Conservation (phyloP, 1,140 invertebrate genomes). For the Lepidurus packardi region DNA sequence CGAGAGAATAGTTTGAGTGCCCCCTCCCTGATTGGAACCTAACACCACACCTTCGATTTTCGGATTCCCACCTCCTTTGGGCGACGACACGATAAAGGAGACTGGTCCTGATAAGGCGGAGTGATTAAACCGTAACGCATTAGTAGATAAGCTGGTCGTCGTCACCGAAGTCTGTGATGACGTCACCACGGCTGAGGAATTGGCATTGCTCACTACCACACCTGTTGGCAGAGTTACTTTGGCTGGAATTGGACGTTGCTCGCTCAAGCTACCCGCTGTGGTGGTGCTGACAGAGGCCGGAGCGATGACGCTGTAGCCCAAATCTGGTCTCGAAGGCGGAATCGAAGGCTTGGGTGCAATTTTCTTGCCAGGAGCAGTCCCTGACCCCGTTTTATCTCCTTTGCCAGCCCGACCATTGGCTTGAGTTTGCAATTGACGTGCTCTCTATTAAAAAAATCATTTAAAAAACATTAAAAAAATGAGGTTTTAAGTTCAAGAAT, state of each 20-base stretch:
- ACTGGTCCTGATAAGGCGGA: constrained; percentile 20
- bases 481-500: not conserved
- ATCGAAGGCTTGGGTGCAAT: not conserved
- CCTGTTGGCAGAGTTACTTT: constrained; percentile 11
- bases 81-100: not conserved
- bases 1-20: not conserved
- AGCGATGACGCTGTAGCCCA: constrained; percentile 28
- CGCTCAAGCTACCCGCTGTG: not conserved
- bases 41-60: constrained; percentile 9
- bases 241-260: not conserved
- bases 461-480: not conserved
- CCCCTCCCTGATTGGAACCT: not conserved
- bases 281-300: not conserved
- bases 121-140: not conserved
- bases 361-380: not conserved
- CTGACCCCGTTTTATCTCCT: not conserved
- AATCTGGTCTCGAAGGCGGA: constrained; percentile 15
- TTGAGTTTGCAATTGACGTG: not conserved
- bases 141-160: not conserved
- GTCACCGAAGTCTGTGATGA: constrained; percentile 6
- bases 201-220: constrained; percentile 1
- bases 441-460: not conserved
- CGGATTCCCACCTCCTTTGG: not conserved
- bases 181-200: not conserved
- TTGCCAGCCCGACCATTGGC: not conserved